Percentiles rank a stretch among this genome's conserved stretches.
Evolutionary conservation across 2,797 vertebrate species (phyloP).

Genomic region (Phalanger gymnotis): DNA sequence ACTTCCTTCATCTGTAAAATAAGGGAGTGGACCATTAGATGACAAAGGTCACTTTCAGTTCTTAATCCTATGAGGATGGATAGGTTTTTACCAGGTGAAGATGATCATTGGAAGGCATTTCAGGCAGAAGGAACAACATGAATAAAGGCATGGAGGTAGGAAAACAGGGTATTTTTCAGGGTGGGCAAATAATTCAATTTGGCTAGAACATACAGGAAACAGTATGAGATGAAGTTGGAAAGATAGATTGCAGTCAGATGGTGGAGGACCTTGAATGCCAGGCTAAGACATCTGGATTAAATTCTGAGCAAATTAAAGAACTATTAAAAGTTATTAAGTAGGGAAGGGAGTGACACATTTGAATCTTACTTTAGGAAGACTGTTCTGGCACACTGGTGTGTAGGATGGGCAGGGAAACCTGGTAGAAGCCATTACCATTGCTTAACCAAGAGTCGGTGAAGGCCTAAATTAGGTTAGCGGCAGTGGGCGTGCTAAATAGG

Average conservation of each 20-base stretch:
- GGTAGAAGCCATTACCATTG: not conserved
- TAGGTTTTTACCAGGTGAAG: not conserved
- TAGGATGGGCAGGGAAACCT: not conserved
- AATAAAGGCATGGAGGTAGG: not conserved
- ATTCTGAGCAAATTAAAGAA: not conserved
- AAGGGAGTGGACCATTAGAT: not conserved
- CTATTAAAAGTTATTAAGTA: not conserved
- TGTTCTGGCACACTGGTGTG: not conserved
- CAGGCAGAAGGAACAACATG: not conserved
- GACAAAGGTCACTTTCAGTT: not conserved
- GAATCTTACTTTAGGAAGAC: not conserved
- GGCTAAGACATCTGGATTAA: not conserved
- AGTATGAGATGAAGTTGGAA: not conserved
- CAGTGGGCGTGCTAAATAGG: not conserved
- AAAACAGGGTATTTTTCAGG: not conserved
- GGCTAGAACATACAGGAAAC: not conserved
- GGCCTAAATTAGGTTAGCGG: not conserved
- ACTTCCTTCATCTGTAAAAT: not conserved
- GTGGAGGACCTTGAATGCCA: not conserved
- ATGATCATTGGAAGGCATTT: not conserved
- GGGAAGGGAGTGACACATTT: not conserved
- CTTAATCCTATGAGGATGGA: not conserved
- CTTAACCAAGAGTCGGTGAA: constrained; percentile 1
- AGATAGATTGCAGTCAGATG: not conserved
- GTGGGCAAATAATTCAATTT: not conserved